phyloP scores from a whole-genome alignment of 1,140 invertebrate genomes.

The Venustaconcha ellipsiformis region DNA sequence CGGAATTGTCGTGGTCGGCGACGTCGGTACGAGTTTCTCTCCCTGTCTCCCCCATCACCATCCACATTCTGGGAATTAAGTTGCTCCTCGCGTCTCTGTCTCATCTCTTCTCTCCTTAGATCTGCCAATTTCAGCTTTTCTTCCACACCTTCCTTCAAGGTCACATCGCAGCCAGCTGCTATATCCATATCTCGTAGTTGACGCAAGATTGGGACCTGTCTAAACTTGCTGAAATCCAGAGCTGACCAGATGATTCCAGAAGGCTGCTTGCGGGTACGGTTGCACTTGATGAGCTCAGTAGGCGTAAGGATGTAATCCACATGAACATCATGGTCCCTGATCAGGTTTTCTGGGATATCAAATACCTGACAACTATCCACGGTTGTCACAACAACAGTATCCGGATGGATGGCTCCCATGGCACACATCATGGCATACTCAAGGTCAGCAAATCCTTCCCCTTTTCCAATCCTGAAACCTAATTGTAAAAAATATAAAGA shows the following conservation, averaged over 20 bases:
- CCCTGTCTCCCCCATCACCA: slow-evolving; percentile 18
- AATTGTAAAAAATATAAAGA: slow-evolving; percentile 20
- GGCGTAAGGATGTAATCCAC: slow-evolving; percentile 88
- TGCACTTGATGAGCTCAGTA: slow-evolving; percentile 74
- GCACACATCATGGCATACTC: slow-evolving; percentile 84
- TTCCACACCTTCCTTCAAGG: slow-evolving; percentile 42
- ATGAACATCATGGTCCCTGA: slow-evolving; percentile 83
- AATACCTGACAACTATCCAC: slow-evolving; percentile 83
- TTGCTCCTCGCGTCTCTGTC: slow-evolving; percentile 41
- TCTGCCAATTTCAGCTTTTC: slow-evolving; percentile 42
- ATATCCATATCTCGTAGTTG: slow-evolving; percentile 45
- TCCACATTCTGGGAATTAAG: slow-evolving; percentile 20
- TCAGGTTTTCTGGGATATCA: slow-evolving; percentile 78
- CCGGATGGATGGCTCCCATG: slow-evolving; percentile 79
- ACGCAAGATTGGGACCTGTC: slow-evolving; percentile 50
- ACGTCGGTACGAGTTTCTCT: slow-evolving; percentile 7
- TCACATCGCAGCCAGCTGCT: slow-evolving; percentile 50
- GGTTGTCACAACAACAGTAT: slow-evolving; percentile 82
- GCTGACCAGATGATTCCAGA: slow-evolving; percentile 82
- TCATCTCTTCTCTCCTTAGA: slow-evolving; percentile 45
- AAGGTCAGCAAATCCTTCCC: slow-evolving; percentile 85
- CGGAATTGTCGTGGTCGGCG: slow-evolving; percentile 12
- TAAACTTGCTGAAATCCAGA: slow-evolving; percentile 76
- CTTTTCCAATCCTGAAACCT: slow-evolving; percentile 84
- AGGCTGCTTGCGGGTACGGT: slow-evolving; percentile 74